Evolutionary conservation across 2,797 vertebrate species (phyloP), one percentile per base, ranked within the genome.

Genomic region (Falco biarmicus): DNA sequence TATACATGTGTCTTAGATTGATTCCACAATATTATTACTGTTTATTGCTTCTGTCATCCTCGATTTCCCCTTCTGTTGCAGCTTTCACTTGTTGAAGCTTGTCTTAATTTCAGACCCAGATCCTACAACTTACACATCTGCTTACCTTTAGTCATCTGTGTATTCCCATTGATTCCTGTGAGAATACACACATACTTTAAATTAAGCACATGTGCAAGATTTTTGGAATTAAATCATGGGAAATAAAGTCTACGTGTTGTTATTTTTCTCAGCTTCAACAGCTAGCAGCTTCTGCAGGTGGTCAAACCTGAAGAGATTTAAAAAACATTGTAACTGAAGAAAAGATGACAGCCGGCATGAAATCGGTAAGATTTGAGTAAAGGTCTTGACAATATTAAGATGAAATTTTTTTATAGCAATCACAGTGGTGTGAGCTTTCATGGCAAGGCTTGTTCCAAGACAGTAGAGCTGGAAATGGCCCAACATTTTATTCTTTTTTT

Each of bases 1-100:
- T 53, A 31, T 47, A 74, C 16, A 9, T 1, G 1, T 69, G 60
- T 53, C 77, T 89, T 54, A 71, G 21, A 64, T 2, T 64, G 84
- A 25, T 75, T 93, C 25, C 28, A 47, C 6, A 4, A 13, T 13
- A 61, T 75, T 87, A 60, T 61, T 83, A 32, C 71, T 93, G 84
- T 93, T 96, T 91, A 91, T 87, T 95, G 68, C 90, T 87, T 57
- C 87, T 93, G 95, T 95, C 94, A 90, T 31, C 54, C 92, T 93
- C 56, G 50, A 92, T 95, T 96, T 95, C 82, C 91, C 16, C 59
- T 85, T 54, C 61, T 90, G n/a, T 25, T 78, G 51, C 54, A 73
- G 54, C 32, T 87, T 87, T 77, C 24, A 28, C 61, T 89, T 71
- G 74, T 84, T 87, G 91, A 89, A 91, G 45, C 81, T 82, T 96